These are phyloP conservation scores for Macropis europaea DNA, from an alignment of 2,888 invertebrate species.

Conservation along the genomic window DNA sequence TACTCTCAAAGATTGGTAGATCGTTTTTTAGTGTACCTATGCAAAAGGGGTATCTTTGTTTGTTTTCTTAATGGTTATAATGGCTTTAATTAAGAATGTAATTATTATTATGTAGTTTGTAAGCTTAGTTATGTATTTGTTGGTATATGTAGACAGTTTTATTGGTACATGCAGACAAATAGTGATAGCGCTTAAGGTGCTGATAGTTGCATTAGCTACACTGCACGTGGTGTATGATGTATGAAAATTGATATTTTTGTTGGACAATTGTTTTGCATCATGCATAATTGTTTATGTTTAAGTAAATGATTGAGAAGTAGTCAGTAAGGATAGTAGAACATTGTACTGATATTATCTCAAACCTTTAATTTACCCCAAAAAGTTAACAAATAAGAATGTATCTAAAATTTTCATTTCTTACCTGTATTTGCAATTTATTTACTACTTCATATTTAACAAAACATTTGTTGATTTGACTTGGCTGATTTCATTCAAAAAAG, in stretches of 20 bases:
- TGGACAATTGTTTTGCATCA: conserved; percentile 60
- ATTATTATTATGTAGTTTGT: not conserved
- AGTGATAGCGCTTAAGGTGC: not conserved
- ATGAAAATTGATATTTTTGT: conserved; percentile 57
- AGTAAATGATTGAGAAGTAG: not conserved
- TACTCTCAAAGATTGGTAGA: not conserved
- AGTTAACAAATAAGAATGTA: not conserved
- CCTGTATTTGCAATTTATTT: too few species aligned
- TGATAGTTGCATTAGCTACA: too few species aligned
- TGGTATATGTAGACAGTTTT: not conserved
- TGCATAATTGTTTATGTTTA: conserved; percentile 1
- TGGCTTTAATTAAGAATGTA: not conserved
- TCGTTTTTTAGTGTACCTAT: too few species aligned
- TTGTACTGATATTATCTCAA: conserved; percentile 34
- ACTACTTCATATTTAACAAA: not conserved
- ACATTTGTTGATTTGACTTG: too few species aligned
- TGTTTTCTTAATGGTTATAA: too few species aligned
- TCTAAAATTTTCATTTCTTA: too few species aligned
- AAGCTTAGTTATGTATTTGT: not conserved
- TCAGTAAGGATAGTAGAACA: conserved; percentile 33
- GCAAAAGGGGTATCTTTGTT: too few species aligned
- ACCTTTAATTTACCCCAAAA: not conserved
- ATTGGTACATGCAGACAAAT: not conserved
- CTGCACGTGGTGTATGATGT: conserved; percentile 53
- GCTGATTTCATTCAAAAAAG: too few species aligned